A percentile compares a stretch with the other conserved stretches of the same genome.
phyloP scores from a whole-genome alignment of 2,888 invertebrate genomes.

The Cheilosia scutellata region DNA sequence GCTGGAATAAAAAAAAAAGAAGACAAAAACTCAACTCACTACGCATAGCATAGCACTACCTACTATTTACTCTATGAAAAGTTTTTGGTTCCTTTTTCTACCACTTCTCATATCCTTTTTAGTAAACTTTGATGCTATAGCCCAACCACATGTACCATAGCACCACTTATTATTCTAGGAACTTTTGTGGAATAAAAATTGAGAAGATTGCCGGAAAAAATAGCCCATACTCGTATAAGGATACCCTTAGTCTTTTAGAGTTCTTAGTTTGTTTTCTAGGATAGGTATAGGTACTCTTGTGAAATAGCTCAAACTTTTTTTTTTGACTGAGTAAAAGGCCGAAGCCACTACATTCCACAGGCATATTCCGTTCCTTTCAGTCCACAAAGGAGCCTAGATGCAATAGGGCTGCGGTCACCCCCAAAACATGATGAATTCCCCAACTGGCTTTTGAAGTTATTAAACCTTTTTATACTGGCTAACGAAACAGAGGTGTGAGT shows the following conservation, averaged over 20 bases:
- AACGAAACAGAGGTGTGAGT: neutral
- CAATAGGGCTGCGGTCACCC: neutral
- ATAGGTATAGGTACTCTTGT: neutral
- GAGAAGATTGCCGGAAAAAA: constrained; percentile 43
- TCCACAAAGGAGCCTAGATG: neutral
- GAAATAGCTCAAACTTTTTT: constrained; percentile 7
- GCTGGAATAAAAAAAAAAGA: neutral
- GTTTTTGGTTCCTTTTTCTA: constrained; percentile 47
- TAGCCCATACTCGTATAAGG: constrained; percentile 20
- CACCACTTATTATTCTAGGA: constrained; percentile 53
- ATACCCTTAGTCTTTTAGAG: constrained; percentile 19
- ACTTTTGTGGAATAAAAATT: constrained; percentile 52
- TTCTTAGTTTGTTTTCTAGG: neutral
- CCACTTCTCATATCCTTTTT: constrained; percentile 10
- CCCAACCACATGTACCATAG: constrained; percentile 34
- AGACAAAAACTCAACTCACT: constrained; percentile 43
- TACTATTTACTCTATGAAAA: constrained; percentile 59
- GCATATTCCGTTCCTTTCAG: constrained; percentile 1
- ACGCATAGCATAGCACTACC: constrained; percentile 30
- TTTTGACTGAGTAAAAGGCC: neutral
- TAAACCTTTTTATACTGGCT: constrained; percentile 28
- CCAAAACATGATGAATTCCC: constrained; percentile 38
- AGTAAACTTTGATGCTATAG: constrained; percentile 25
- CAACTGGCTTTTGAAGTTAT: constrained; percentile 48
- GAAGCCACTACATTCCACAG: neutral